Conservation (phyloP, 2,888 invertebrate species). For the Apamea sordens region DNA sequence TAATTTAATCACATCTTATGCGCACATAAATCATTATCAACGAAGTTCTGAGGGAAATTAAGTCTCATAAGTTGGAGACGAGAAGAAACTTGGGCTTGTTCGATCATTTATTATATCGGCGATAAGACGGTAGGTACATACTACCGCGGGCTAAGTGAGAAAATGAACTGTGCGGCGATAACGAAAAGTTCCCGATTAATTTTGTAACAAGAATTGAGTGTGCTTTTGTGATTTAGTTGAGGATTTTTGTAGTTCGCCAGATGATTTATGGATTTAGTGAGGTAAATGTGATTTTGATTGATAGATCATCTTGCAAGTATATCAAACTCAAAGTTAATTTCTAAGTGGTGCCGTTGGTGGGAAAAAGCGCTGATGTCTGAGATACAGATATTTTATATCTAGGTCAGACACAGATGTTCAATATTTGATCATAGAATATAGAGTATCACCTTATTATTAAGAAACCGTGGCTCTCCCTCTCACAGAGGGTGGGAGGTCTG, state of each 20-base stretch:
- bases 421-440: too few species aligned
- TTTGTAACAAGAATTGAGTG: conserved; percentile 17
- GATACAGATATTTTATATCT: too few species aligned
- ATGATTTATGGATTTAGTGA: background rate
- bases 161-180: conserved; percentile 30
- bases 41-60: conserved; percentile 62
- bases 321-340: too few species aligned
- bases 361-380: too few species aligned
- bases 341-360: too few species aligned
- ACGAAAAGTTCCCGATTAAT: conserved; percentile 39
- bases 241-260: background rate
- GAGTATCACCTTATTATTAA: too few species aligned
- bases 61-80: conserved; percentile 52
- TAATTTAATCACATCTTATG: conserved; percentile 37
- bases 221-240: background rate
- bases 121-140: conserved; percentile 30
- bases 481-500: too few species aligned
- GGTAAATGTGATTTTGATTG: background rate
- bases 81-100: conserved; percentile 50
- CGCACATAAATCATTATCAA: conserved; percentile 56
- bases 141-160: conserved; percentile 8
- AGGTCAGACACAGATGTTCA: background rate
- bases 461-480: too few species aligned
- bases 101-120: conserved; percentile 55
- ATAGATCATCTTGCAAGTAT: background rate